These are phyloP conservation scores for Halesus radiatus DNA, from an alignment of 1,140 invertebrate species.

Conservation along the genomic window DNA sequence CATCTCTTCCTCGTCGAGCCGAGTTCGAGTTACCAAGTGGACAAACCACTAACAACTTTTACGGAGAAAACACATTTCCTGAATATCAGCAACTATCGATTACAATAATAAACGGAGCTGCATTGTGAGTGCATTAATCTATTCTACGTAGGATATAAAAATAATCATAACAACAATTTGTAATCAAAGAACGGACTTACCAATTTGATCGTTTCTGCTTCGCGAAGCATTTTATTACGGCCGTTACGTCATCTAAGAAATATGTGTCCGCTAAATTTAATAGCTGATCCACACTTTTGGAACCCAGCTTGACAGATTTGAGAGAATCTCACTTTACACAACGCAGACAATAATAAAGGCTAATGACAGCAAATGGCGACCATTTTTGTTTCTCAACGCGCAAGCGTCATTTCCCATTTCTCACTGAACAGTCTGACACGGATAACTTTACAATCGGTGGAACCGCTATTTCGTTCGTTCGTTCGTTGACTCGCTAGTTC, in stretches of 20 bases:
- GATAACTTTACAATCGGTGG: too few relatives aligned
- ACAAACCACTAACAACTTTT: not conserved
- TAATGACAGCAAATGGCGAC: slow-evolving; percentile 29
- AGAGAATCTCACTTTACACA: not conserved
- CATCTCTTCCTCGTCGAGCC: slow-evolving; percentile 21
- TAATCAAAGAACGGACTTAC: slow-evolving; percentile 60
- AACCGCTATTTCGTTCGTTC: too few relatives aligned
- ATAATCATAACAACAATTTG: slow-evolving; percentile 36
- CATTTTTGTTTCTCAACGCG: slow-evolving; percentile 38
- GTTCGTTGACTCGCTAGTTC: too few relatives aligned
- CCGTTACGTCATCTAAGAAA: slow-evolving; percentile 69
- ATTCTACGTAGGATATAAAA: slow-evolving; percentile 58
- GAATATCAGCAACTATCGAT: not conserved
- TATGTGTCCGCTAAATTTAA: slow-evolving; percentile 66
- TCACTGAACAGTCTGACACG: too few relatives aligned
- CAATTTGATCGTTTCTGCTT: slow-evolving; percentile 66
- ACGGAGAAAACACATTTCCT: not conserved
- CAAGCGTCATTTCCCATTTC: slow-evolving; percentile 9
- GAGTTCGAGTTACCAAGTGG: not conserved
- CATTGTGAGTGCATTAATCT: slow-evolving; percentile 46
- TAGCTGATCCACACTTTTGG: slow-evolving; percentile 68
- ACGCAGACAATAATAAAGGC: slow-evolving; percentile 19
- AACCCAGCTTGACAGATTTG: slow-evolving; percentile 65
- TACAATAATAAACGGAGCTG: not conserved
- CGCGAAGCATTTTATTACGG: slow-evolving; percentile 68